A percentile compares a stretch with the other conserved stretches of the same genome.
These are phyloP conservation scores for Benthosema pterotum DNA, from an alignment of 2,797 vertebrate genomes.

Conservation along the genomic window DNA sequence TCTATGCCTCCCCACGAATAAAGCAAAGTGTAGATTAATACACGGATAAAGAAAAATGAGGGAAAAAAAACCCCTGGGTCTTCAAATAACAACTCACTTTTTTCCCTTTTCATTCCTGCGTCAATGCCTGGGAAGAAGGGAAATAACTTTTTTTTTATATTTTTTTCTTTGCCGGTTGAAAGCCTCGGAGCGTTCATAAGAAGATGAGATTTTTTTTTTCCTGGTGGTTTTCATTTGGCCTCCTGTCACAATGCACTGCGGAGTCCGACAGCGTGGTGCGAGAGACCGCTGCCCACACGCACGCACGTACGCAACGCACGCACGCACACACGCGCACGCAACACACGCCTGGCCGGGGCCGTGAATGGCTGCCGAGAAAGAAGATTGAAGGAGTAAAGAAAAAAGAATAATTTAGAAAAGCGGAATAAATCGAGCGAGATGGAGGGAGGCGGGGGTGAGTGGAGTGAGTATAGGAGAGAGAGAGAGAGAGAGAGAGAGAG, in stretches of 20 bases:
- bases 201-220: slow-evolving; percentile 79
- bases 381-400: slow-evolving; percentile 76
- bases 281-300: too few species aligned
- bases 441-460: slow-evolving; percentile 39
- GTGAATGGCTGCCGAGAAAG: slow-evolving; percentile 71
- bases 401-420: slow-evolving; percentile 73
- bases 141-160: slow-evolving; percentile 28
- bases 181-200: slow-evolving; percentile 75
- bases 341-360: too few species aligned
- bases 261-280: slow-evolving; percentile 40
- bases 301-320: too few species aligned
- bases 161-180: slow-evolving; percentile 68
- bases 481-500: slow-evolving; percentile 38
- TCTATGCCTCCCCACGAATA: background rate
- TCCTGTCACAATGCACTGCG: slow-evolving; percentile 75
- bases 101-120: slow-evolving; percentile 47
- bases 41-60: slow-evolving; percentile 44
- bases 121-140: slow-evolving; percentile 49
- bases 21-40: slow-evolving; percentile 68
- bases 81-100: slow-evolving; percentile 61
- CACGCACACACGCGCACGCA: too few species aligned
- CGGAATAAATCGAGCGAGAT: slow-evolving; percentile 75
- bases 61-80: slow-evolving; percentile 54
- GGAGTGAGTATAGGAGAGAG: slow-evolving; percentile 31
- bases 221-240: slow-evolving; percentile 79